Evolutionary conservation across 2,113 vertebrate genomes (phyloP).

Genomic region (Gorsachius goisagi): DNA sequence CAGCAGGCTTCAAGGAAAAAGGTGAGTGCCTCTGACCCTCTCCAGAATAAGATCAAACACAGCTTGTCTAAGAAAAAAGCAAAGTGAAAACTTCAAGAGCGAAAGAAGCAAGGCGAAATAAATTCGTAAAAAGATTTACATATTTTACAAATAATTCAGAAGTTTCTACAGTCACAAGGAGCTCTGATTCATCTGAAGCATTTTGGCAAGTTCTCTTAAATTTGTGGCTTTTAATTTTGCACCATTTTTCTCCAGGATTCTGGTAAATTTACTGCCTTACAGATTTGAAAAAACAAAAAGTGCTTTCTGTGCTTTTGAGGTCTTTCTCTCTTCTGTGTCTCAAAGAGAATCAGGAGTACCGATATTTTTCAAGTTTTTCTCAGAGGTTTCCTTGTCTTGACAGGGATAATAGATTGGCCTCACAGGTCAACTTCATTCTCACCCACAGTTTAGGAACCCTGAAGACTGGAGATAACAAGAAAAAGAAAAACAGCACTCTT

Average conservation of each 20-base stretch:
- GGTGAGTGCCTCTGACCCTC: background rate
- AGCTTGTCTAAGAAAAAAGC: background rate
- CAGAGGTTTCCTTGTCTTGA: conserved; percentile 38
- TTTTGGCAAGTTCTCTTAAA: background rate
- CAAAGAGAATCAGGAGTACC: conserved; percentile 4
- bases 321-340: background rate
- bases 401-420: conserved; percentile 35
- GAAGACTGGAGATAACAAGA: conserved; percentile 24
- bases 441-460: conserved; percentile 19
- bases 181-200: background rate
- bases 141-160: background rate
- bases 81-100: background rate
- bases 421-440: conserved; percentile 41
- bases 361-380: conserved; percentile 50
- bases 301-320: background rate
- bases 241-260: background rate
- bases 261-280: background rate
- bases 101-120: background rate
- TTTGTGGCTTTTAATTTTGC: background rate
- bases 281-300: background rate
- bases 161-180: background rate
- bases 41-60: background rate
- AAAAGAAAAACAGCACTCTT: conserved; percentile 31
- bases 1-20: background rate
- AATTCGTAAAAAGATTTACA: background rate